Evolutionary conservation across 2,888 invertebrate genomes (phyloP), one percentile per base, ranked within the genome.

Genomic region (Bellardia pandia): DNA sequence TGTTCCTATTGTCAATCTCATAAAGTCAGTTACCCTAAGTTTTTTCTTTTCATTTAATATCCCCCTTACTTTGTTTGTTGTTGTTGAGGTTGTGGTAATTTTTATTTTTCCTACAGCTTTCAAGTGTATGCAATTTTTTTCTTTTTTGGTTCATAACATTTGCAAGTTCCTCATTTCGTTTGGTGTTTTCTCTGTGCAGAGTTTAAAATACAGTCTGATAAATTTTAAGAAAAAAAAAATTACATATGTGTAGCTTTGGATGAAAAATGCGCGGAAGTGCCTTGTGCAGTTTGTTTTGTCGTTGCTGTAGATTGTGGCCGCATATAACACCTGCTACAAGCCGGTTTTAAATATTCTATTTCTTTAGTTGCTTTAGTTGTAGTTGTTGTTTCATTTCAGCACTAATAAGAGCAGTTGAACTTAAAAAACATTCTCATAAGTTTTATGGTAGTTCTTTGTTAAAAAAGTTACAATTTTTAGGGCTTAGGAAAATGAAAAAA

Each of bases 181-280:
- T 74, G 68, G 53, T 58, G 62, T 58, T 53, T 82, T 82, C n/a
- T 68, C 23, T 68, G 51, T 42, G 42, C 16, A 40, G 37, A 16
- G 45, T 72, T 66, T 48, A 81, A 64, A 6, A 79, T 45, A 37
- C 58, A 81, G 74, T 58, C 68, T n/a, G 37, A 14, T 37, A 62
- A 81, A 81, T 81, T 66, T 45, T 37, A 42, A 45, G 66, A 42
- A 16, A 62, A 72, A 68, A 62, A 72, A 68, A 68, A 71, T 23
- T 0, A 37, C 23, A 60, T 33, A 71, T 53, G 48, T 75, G 51
- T 71, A 58, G 69, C 71, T 78, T 77, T 84, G 53, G 81, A 77
- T 87, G 87, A 87, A 85, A 87, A 82, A 87, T 87, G 87, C 87
- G 87, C 87, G 87, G 87, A 87, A 87, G 85, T 87, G 87, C 87